Evolutionary conservation across 2,797 vertebrate genomes (phyloP).

Genomic region (Helarctos malayanus): DNA sequence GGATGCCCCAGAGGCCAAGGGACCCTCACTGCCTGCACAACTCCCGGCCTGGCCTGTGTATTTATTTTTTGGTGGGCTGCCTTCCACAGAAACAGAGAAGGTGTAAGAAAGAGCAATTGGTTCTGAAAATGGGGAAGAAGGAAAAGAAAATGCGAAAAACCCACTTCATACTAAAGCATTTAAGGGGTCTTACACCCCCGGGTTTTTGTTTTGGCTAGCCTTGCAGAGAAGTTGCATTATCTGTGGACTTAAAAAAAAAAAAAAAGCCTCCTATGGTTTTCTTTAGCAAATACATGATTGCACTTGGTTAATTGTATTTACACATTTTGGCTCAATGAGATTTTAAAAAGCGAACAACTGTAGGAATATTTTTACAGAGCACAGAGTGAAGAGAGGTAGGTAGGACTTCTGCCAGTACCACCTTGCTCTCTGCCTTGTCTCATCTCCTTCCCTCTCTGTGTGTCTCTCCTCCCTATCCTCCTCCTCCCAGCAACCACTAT

Average conservation of each 20-base stretch:
- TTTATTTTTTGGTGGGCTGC: neutral
- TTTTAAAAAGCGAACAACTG: constrained; percentile 9
- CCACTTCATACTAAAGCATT: neutral
- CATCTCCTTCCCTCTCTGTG: rapidly evolving
- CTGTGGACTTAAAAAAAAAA: neutral
- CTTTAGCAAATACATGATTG: neutral
- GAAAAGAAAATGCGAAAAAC: neutral
- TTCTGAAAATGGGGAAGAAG: neutral
- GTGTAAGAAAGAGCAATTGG: neutral
- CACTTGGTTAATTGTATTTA: constrained; percentile 63
- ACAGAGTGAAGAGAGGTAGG: neutral
- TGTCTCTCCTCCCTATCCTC: neutral
- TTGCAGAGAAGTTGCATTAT: neutral
- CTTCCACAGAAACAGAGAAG: neutral
- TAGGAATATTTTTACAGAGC: constrained; percentile 23
- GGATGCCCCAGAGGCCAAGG: neutral
- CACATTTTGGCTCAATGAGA: constrained; percentile 45
- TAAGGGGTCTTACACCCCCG: neutral
- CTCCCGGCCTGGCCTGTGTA: neutral
- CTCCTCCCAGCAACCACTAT: too few species aligned
- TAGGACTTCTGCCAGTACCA: neutral
- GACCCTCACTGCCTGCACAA: too few species aligned
- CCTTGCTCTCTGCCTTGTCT: neutral
- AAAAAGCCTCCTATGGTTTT: neutral
- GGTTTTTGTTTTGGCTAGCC: neutral